Conservation (phyloP, 2,888 invertebrate genomes). For the Atrina japonica region DNA sequence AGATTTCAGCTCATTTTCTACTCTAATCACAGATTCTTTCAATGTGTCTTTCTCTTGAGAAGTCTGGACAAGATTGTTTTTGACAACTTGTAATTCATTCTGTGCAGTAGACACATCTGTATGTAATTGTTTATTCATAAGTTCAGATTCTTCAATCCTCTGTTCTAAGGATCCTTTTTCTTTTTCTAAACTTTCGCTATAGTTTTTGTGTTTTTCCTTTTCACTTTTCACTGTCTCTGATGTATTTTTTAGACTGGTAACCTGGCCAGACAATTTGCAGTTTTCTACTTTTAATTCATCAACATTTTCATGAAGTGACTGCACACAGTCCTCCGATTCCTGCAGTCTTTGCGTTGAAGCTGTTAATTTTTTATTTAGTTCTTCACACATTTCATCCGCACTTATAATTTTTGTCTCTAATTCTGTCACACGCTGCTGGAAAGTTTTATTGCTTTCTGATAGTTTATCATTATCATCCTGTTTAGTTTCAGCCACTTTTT, state of each 20-base stretch:
- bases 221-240: neutral
- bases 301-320: neutral
- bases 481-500: constrained; percentile 38
- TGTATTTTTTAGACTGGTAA: constrained; percentile 19
- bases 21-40: constrained; percentile 8
- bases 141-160: neutral
- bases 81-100: constrained; percentile 22
- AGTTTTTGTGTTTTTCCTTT: neutral
- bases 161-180: neutral
- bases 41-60: constrained; percentile 15
- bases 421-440: constrained; percentile 23
- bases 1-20: constrained; percentile 30
- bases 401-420: constrained; percentile 27
- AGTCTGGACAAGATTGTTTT: constrained; percentile 2
- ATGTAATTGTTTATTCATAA: neutral
- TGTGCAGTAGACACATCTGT: constrained; percentile 6
- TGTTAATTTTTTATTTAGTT: neutral
- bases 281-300: constrained; percentile 19
- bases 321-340: neutral
- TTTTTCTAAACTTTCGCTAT: neutral
- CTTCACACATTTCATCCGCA: neutral
- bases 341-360: neutral
- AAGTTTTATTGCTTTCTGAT: constrained; percentile 3
- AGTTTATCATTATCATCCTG: constrained; percentile 37
- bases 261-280: constrained; percentile 19